Evolutionary conservation across 2,888 invertebrate species (phyloP).

Genomic region (Plutella xylostella): DNA sequence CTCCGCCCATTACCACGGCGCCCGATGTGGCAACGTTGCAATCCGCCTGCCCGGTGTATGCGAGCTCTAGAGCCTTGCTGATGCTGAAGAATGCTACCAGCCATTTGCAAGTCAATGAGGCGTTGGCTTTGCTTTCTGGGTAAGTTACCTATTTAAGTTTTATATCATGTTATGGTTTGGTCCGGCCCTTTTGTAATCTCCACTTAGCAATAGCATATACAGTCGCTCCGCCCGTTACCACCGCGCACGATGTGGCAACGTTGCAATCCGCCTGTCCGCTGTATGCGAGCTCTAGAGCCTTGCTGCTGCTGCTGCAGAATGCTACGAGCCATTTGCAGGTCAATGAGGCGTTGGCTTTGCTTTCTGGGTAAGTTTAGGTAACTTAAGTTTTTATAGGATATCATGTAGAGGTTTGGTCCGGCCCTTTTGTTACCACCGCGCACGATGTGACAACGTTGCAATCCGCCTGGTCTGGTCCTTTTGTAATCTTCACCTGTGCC

Average conservation of each 20-base stretch:
- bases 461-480: too few relatives aligned
- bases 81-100: slow-evolving; percentile 74
- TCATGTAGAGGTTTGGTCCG: too few relatives aligned
- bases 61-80: slow-evolving; percentile 62
- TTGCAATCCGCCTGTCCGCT: slow-evolving; percentile 61
- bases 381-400: neutral
- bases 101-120: slow-evolving; percentile 67
- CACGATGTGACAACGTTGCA: slow-evolving; percentile 60
- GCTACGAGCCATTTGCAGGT: slow-evolving; percentile 73
- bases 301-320: slow-evolving; percentile 71
- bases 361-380: too few relatives aligned
- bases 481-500: too few relatives aligned
- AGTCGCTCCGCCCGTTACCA: too few relatives aligned
- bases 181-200: too few relatives aligned
- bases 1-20: slow-evolving; percentile 31
- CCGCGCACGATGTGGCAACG: too few relatives aligned
- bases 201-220: too few relatives aligned
- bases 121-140: slow-evolving; percentile 69
- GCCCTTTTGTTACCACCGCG: slow-evolving; percentile 31
- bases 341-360: slow-evolving; percentile 61
- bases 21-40: slow-evolving; percentile 60
- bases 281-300: slow-evolving; percentile 65
- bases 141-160: slow-evolving; percentile 43
- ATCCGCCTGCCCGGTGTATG: slow-evolving; percentile 61
- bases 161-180: too few relatives aligned